Evolutionary conservation across 2,797 vertebrate species (phyloP).

Genomic region (Dallia pectoralis): DNA sequence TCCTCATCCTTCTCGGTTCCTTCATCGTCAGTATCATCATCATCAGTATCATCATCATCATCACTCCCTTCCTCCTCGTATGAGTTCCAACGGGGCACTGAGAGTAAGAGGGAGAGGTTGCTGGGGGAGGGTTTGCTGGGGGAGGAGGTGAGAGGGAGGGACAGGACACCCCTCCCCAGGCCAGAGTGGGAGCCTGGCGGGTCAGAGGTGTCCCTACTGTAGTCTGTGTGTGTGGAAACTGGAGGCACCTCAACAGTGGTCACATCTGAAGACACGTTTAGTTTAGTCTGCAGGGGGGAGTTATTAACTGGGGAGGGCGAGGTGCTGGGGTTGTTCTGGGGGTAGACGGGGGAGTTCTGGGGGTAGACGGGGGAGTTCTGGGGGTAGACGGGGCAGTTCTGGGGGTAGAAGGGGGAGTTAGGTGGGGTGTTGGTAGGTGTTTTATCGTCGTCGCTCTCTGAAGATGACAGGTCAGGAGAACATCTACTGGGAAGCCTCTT

Average conservation of each 20-base stretch:
- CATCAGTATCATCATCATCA: conserved; percentile 54
- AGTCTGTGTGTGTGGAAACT: neutral
- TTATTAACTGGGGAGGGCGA: neutral
- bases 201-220: neutral
- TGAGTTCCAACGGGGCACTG: conserved; percentile 61
- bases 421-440: conserved; percentile 64
- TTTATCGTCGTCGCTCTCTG: conserved; percentile 49
- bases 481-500: neutral
- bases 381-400: conserved; percentile 36
- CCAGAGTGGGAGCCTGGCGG: neutral
- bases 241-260: neutral
- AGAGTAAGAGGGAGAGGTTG: neutral
- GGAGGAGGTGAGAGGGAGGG: conserved; percentile 29
- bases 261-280: neutral
- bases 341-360: conserved; percentile 24
- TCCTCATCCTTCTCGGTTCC: conserved; percentile 70
- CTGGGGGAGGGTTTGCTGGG: conserved; percentile 5
- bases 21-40: conserved; percentile 67
- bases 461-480: conserved; percentile 13
- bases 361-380: conserved; percentile 31
- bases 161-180: neutral
- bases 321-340: neutral
- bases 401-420: conserved; percentile 29
- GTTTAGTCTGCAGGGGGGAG: neutral
- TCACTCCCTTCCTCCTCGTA: conserved; percentile 50